Evolutionary conservation across 1,140 invertebrate genomes (phyloP), one percentile per base, ranked within the genome.

Genomic region (Ips nitidus): DNA sequence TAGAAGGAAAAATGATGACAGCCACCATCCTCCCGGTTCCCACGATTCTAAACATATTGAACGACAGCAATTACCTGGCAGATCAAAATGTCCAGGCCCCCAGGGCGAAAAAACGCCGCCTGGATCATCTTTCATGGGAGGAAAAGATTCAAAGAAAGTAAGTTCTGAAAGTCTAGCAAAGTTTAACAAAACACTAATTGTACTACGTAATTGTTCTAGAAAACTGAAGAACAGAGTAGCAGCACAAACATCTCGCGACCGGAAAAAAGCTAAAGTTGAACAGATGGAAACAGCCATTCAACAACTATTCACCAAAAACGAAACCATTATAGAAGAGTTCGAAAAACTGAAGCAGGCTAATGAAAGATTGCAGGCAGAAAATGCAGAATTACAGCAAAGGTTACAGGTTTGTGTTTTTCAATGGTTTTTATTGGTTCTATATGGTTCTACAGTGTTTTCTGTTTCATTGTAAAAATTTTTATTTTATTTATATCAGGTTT

Each of bases 191-290:
- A 1, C n/a, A 47, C n/a, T 4, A 52, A 56, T 22, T 6, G 2
- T 37, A 45, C 36, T n/a, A 58, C 3, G 2, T 41, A 7, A 22
- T 55, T 37, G 6, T 82, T 81, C 60, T 78, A 96, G 97, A 80
- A 98, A 98, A 84, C 79, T 98, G 73, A 98, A 98, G 81, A 99
- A 98, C 80, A 85, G 97, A 75, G 94, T 98, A 8, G 97, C 97
- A 45, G 97, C 97, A n/a, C 97, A 99, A 81, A 97, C 93, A 50
- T 98, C 97, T 1, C 85, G 97, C 60, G 97, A 99, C 81, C 86
- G 95, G n/a, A 98, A 98, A 78, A 98, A 98, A 80, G 92, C 92
- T 0, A 90, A 90, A 79, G 90, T 98, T 86, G 89, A 92, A 69
- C 91, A 95, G 74, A 87, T 98, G 80, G 95, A 98, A 82, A 81